A percentile compares a stretch with the other conserved stretches of the same genome.
phyloP scores from a whole-genome alignment of 2,113 vertebrate genomes.

The Microcebus griseorufus region DNA sequence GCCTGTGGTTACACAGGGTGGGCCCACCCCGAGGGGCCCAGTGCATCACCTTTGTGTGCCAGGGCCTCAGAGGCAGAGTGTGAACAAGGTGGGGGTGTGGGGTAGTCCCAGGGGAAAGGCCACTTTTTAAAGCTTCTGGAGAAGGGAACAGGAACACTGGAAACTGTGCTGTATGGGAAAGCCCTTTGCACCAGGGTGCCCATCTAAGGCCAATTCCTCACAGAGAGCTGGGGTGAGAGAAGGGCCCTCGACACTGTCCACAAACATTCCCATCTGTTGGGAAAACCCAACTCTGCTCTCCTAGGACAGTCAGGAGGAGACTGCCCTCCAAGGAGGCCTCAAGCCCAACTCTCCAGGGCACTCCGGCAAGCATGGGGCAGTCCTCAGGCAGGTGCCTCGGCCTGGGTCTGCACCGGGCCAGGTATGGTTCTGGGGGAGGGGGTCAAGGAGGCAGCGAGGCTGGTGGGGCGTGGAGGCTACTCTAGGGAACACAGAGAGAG shows the following conservation, averaged over 20 bases:
- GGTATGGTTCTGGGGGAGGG: not conserved
- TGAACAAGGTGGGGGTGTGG: not conserved
- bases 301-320: not conserved
- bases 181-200: not conserved
- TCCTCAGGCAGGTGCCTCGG: not conserved
- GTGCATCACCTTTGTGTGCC: fast-evolving
- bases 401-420: not conserved
- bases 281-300: not conserved
- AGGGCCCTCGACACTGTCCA: not conserved
- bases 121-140: not conserved
- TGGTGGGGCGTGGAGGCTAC: not conserved
- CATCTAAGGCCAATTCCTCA: not conserved
- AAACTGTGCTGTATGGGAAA: not conserved
- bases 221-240: not conserved
- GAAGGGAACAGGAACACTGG: not conserved
- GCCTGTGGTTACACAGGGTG: not conserved
- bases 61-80: not conserved
- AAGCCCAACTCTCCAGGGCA: not conserved
- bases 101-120: not conserved
- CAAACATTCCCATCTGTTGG: not conserved
- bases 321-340: not conserved
- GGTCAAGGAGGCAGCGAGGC: not conserved
- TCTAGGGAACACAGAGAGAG: constrained; percentile 25
- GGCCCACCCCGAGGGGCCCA: not conserved
- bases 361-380: not conserved